phyloP scores from a whole-genome alignment of 2,797 vertebrate genomes.

The Stomatorhinus walkeri region DNA sequence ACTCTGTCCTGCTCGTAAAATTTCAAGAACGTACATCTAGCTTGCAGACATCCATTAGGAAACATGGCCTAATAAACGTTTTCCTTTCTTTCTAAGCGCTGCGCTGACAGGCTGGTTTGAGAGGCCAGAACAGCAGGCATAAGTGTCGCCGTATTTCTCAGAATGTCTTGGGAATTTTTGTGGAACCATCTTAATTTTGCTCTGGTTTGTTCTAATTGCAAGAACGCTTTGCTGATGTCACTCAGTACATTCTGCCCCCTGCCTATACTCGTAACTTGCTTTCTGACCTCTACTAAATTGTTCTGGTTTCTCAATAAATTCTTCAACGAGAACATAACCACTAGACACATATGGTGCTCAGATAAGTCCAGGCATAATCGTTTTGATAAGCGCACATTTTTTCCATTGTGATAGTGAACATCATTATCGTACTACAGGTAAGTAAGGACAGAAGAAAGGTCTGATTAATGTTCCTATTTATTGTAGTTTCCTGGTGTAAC shows the following conservation, averaged over 20 bases:
- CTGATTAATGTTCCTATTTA: background rate
- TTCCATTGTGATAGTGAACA: background rate
- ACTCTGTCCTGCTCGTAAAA: background rate
- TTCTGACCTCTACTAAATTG: background rate
- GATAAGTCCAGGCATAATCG: background rate
- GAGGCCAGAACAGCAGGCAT: background rate
- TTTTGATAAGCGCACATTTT: slow-evolving; percentile 4
- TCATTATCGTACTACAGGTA: background rate
- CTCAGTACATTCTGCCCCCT: background rate
- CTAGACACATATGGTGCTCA: background rate
- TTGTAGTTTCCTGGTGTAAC: background rate
- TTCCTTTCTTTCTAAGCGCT: background rate
- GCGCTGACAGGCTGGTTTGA: background rate
- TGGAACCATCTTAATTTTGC: background rate
- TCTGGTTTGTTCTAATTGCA: background rate
- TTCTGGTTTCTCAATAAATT: background rate
- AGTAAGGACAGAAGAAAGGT: background rate
- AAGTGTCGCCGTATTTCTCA: background rate
- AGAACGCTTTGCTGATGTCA: background rate
- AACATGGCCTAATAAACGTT: background rate
- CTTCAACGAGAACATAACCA: background rate
- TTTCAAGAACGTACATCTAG: background rate
- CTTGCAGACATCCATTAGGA: background rate
- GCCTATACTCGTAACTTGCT: background rate
- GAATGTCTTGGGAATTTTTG: background rate